These are phyloP conservation scores for Eupithecia subumbrata DNA, from an alignment of 2,888 invertebrate genomes.

Conservation along the genomic window DNA sequence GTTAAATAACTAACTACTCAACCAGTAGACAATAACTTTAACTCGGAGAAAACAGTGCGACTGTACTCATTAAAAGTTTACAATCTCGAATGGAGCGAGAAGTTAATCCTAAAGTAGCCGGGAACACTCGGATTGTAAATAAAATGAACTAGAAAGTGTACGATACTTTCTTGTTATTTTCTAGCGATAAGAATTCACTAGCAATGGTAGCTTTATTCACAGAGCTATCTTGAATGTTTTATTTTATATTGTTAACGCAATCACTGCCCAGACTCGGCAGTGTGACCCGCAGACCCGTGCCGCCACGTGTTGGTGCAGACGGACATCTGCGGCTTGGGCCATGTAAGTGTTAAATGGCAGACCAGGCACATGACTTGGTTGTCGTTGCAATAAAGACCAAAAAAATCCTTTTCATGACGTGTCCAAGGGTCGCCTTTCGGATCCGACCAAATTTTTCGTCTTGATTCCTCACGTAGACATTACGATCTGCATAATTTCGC, in stretches of 20 bases:
- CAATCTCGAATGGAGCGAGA: conserved; percentile 24
- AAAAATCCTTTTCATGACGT: too few relatives aligned
- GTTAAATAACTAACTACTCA: conserved; percentile 1
- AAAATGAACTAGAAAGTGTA: neutral
- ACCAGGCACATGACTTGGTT: too few relatives aligned
- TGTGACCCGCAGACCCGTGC: too few relatives aligned
- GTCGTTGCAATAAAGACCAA: too few relatives aligned
- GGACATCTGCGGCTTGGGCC: too few relatives aligned
- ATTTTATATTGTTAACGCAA: neutral
- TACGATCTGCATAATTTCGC: too few relatives aligned
- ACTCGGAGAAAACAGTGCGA: conserved; percentile 26
- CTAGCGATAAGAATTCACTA: neutral
- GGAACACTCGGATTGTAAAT: conserved; percentile 1
- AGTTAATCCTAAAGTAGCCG: conserved; percentile 23
- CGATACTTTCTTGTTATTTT: neutral
- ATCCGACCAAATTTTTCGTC: too few relatives aligned
- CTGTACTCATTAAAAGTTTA: conserved; percentile 41
- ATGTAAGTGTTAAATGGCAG: too few relatives aligned
- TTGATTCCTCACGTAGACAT: neutral
- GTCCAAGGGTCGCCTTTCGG: too few relatives aligned
- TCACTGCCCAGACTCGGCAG: too few relatives aligned
- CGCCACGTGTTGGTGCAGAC: too few relatives aligned
- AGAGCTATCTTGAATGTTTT: neutral
- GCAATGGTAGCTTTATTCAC: neutral
- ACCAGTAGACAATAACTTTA: conserved; percentile 23